A percentile compares a stretch with the other conserved stretches of the same genome.
These are phyloP conservation scores for Neomorphus geoffroyi DNA, from an alignment of 2,797 vertebrate species.

Conservation along the genomic window DNA sequence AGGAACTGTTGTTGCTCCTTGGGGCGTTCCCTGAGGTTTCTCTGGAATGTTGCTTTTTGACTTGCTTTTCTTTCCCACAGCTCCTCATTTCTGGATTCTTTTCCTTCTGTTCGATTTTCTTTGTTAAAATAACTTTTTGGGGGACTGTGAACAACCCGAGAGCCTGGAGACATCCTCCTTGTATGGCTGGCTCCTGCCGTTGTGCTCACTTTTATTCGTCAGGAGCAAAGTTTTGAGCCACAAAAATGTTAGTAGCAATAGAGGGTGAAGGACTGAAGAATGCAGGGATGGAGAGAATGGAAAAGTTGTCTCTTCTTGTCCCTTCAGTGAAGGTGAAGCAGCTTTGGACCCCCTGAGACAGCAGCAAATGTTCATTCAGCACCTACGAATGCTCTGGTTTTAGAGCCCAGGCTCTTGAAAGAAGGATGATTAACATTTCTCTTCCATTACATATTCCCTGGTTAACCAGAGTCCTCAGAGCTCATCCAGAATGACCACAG, in stretches of 20 bases:
- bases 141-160: background rate
- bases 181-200: background rate
- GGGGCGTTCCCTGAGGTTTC: constrained; percentile 42
- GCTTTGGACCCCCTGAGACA: background rate
- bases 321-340: background rate
- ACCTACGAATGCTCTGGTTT: background rate
- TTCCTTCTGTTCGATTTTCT: constrained; percentile 17
- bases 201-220: background rate
- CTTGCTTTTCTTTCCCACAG: constrained; percentile 50
- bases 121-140: constrained; percentile 24
- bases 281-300: background rate
- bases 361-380: background rate
- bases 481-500: background rate
- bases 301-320: background rate
- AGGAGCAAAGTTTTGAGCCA: background rate
- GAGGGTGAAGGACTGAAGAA: background rate
- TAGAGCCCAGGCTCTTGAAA: background rate
- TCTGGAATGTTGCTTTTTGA: constrained; percentile 30
- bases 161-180: background rate
- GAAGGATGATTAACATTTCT: constrained; percentile 14
- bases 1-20: constrained; percentile 24
- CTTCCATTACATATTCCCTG: background rate
- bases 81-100: constrained; percentile 9
- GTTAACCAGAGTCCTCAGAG: constrained; percentile 4
- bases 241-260: background rate